A percentile compares a stretch with the other conserved stretches of the same genome.
Evolutionary conservation across 2,888 invertebrate species (phyloP).

Genomic region (Morinoia aosen): DNA sequence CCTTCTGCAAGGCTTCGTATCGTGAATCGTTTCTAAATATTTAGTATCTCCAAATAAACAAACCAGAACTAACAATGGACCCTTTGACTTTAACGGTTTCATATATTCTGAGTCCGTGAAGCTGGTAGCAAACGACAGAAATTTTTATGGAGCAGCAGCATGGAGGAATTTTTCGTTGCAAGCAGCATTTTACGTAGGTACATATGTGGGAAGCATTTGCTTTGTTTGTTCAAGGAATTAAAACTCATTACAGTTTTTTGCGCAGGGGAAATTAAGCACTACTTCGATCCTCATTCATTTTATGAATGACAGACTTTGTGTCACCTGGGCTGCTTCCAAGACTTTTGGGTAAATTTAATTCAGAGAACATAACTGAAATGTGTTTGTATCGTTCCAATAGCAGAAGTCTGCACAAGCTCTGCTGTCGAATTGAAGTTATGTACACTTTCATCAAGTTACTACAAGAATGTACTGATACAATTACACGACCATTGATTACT

Average conservation of each 20-base stretch:
- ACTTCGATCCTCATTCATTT: neutral
- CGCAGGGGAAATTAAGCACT: neutral
- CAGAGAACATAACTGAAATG: neutral
- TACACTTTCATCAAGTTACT: no score
- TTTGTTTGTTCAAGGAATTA: neutral
- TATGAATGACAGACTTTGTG: neutral
- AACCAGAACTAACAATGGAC: no score
- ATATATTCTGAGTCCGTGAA: neutral
- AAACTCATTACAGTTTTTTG: neutral
- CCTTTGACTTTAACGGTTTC: neutral
- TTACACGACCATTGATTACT: no score
- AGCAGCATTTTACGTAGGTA: no score
- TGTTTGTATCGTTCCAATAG: neutral
- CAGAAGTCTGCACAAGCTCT: neutral
- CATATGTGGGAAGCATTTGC: no score
- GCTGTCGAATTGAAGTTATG: neutral
- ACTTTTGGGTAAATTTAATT: neutral
- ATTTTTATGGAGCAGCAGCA: neutral
- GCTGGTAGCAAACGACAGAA: neutral
- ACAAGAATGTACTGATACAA: no score
- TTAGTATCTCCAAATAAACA: neutral
- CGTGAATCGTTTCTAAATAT: neutral
- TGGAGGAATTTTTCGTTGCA: neutral
- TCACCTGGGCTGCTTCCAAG: neutral
- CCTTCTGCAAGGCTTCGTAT: neutral